phyloP scores from a whole-genome alignment of 2,888 invertebrate species.

The Tholera decimalis region DNA sequence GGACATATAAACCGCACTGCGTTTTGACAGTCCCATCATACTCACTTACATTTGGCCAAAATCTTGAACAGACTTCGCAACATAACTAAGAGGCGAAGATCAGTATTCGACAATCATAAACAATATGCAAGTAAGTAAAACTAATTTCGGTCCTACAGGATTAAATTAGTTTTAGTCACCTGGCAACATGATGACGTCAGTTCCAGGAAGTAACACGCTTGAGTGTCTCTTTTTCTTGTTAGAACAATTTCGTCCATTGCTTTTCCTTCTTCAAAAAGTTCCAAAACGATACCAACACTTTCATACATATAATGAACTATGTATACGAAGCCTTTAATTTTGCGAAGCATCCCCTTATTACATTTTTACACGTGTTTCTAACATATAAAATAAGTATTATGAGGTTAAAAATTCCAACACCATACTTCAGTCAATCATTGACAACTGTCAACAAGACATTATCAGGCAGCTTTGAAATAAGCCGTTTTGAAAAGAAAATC shows the following conservation, averaged over 20 bases:
- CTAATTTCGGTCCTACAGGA: too few species aligned
- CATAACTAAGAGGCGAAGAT: too few species aligned
- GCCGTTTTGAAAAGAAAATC: slow-evolving; percentile 34
- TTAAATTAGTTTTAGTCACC: too few species aligned
- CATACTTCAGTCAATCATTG: slow-evolving; percentile 19
- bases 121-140: too few species aligned
- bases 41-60: too few species aligned
- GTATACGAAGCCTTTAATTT: background rate
- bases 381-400: background rate
- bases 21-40: too few species aligned
- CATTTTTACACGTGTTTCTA: background rate
- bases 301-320: too few species aligned
- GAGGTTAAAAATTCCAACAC: background rate
- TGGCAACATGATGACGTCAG: background rate
- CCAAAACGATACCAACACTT: too few species aligned
- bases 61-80: too few species aligned
- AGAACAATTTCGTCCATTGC: too few species aligned
- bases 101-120: too few species aligned
- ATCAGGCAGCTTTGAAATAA: slow-evolving; percentile 30
- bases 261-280: background rate
- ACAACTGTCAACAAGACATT: slow-evolving; percentile 12
- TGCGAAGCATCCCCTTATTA: background rate
- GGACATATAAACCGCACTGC: too few species aligned
- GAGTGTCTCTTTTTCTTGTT: background rate
- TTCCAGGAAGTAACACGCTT: background rate